phyloP scores from a whole-genome alignment of 2,113 vertebrate genomes.

The Oncorhynchus gorbuscha region DNA sequence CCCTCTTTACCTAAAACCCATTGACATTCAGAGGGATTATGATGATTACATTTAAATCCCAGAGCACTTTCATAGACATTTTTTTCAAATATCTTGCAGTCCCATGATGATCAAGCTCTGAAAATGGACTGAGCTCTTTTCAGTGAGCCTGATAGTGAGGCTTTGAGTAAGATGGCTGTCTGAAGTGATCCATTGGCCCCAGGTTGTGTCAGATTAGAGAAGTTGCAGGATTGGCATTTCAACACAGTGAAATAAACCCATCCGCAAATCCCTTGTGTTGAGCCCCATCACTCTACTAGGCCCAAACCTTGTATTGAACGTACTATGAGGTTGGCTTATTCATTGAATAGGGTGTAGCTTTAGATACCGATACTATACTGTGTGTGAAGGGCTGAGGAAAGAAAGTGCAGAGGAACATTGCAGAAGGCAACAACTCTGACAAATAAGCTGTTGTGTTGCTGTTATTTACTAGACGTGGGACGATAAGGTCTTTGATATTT shows the following conservation, averaged over 20 bases:
- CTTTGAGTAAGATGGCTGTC: conserved; percentile 29
- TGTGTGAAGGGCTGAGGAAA: not conserved
- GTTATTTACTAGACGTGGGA: not conserved
- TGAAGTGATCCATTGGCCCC: not conserved
- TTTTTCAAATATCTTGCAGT: conserved; percentile 27
- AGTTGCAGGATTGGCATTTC: not conserved
- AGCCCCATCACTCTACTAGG: too few relatives aligned
- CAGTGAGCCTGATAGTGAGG: not conserved
- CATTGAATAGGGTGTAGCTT: not conserved
- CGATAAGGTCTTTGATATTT: not conserved
- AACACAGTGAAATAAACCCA: not conserved
- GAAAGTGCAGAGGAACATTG: not conserved
- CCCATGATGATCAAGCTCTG: conserved; percentile 24
- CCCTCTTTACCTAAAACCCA: conserved; percentile 2
- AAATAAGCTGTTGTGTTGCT: not conserved
- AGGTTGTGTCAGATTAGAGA: not conserved
- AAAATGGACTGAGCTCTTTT: conserved; percentile 29
- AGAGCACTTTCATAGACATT: conserved; percentile 19
- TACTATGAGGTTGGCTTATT: not conserved
- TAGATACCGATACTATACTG: not conserved
- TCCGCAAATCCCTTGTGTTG: not conserved
- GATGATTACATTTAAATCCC: conserved; percentile 58
- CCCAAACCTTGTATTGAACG: not conserved
- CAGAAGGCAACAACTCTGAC: not conserved
- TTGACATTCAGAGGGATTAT: conserved; percentile 41